Evolutionary conservation across 2,797 vertebrate species (phyloP).

Genomic region (Anabacerthia variegaticeps): DNA sequence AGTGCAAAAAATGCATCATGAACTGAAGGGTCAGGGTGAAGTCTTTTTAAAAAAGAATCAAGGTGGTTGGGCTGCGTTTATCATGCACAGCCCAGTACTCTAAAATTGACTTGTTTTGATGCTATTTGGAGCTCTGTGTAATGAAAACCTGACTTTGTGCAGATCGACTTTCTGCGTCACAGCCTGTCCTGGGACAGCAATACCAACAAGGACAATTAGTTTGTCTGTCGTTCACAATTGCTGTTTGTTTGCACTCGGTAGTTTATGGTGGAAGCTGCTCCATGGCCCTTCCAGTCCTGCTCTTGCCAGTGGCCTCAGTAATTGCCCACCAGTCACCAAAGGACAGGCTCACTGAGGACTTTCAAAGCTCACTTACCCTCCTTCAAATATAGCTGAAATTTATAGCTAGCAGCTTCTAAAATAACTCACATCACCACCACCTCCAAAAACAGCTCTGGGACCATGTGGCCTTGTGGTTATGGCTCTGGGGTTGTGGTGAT

Average conservation of each 20-base stretch:
- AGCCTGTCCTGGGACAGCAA: not conserved
- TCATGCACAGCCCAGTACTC: not conserved
- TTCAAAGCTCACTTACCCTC: constrained; percentile 7
- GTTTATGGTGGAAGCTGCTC: constrained; percentile 30
- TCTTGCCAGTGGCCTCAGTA: not conserved
- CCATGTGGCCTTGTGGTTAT: constrained; percentile 68
- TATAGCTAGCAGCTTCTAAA: constrained; percentile 58
- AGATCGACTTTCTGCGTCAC: constrained; percentile 32
- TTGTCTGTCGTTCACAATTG: not conserved
- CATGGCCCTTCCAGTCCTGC: not conserved
- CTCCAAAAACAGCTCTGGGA: constrained; percentile 52
- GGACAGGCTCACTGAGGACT: not conserved
- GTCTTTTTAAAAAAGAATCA: not conserved
- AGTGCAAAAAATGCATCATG: not conserved
- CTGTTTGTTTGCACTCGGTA: constrained; percentile 12
- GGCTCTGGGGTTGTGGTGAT: constrained; percentile 63
- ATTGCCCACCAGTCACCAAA: not conserved
- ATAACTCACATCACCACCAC: constrained; percentile 54
- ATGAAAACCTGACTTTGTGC: constrained; percentile 16
- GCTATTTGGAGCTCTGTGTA: not conserved
- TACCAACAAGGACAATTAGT: not conserved
- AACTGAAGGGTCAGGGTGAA: constrained; percentile 12
- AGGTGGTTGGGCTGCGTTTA: constrained; percentile 17
- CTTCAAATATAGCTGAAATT: constrained; percentile 61
- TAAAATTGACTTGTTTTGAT: constrained; percentile 51